These are phyloP conservation scores for Platichthys stellatus DNA, from an alignment of 2,113 vertebrate genomes.

Conservation along the genomic window DNA sequence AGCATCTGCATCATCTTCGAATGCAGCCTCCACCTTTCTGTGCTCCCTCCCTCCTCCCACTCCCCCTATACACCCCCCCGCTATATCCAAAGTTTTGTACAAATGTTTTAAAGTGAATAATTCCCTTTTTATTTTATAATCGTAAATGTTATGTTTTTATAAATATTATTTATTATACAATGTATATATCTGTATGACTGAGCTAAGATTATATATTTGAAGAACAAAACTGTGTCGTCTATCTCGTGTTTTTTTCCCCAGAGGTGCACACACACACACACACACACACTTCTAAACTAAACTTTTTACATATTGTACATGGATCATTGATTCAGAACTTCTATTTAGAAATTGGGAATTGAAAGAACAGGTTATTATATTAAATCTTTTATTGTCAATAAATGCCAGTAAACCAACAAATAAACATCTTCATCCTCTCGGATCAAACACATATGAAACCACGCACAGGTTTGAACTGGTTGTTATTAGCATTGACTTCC, in stretches of 20 bases:
- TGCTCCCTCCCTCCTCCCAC: conserved; percentile 44
- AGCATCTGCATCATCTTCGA: conserved; percentile 53
- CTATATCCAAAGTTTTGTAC: conserved; percentile 99
- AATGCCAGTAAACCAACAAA: too few species aligned
- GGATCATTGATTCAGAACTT: too few species aligned
- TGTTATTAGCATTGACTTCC: too few species aligned
- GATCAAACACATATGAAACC: too few species aligned
- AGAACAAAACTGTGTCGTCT: conserved; percentile 85
- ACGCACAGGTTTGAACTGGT: too few species aligned
- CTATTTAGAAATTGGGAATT: too few species aligned
- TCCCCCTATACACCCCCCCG: conserved; percentile 61
- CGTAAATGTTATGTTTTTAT: conserved; percentile 99
- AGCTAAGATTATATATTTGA: conserved; percentile 99
- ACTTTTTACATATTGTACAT: too few species aligned
- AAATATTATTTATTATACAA: conserved; percentile 99
- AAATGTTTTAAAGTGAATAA: conserved; percentile 95
- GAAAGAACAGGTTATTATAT: too few species aligned
- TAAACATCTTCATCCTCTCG: too few species aligned
- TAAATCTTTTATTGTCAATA: too few species aligned
- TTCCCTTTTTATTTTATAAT: conserved; percentile 99
- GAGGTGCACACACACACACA: too few species aligned
- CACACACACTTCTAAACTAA: background rate
- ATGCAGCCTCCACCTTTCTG: conserved; percentile 53
- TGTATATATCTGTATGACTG: conserved; percentile 99
- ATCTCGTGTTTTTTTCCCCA: conserved; percentile 47